Conservation (phyloP, 2,888 invertebrate genomes). For the Piscicola geometra region DNA sequence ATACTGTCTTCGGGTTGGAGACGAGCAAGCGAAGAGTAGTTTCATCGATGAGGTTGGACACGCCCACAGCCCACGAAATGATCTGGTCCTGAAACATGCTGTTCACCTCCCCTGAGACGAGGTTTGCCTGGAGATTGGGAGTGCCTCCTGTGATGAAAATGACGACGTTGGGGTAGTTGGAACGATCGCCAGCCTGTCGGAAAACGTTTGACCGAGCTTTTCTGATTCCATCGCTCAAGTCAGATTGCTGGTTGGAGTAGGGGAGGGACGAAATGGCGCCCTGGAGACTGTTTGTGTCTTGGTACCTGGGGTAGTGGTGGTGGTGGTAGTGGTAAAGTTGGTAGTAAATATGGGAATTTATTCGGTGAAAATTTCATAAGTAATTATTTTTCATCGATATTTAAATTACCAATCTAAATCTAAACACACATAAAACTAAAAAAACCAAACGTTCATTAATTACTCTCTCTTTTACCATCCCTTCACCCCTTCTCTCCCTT, state of each 20-base stretch:
- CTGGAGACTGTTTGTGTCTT: background rate
- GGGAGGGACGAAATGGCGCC: background rate
- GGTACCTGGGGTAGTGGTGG: background rate
- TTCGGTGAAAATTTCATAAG: too few species aligned
- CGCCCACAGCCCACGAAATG: background rate
- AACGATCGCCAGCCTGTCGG: background rate
- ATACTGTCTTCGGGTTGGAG: background rate
- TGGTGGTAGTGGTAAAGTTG: too few species aligned
- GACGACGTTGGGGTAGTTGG: constrained; percentile 2
- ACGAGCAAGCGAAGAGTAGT: background rate
- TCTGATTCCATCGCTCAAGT: background rate
- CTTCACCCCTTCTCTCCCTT: too few species aligned
- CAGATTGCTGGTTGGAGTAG: background rate
- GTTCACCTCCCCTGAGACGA: background rate
- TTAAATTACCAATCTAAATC: too few species aligned
- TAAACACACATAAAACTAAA: background rate
- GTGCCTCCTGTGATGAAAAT: background rate
- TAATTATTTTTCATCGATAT: too few species aligned
- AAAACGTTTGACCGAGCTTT: background rate
- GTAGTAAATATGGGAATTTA: too few species aligned
- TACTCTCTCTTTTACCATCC: too few species aligned
- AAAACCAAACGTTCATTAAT: background rate
- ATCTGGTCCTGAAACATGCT: background rate
- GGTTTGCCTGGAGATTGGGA: background rate
- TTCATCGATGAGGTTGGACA: background rate